These are phyloP conservation scores for Antheraea pernyi DNA, from an alignment of 1,140 invertebrate species.

Conservation along the genomic window DNA sequence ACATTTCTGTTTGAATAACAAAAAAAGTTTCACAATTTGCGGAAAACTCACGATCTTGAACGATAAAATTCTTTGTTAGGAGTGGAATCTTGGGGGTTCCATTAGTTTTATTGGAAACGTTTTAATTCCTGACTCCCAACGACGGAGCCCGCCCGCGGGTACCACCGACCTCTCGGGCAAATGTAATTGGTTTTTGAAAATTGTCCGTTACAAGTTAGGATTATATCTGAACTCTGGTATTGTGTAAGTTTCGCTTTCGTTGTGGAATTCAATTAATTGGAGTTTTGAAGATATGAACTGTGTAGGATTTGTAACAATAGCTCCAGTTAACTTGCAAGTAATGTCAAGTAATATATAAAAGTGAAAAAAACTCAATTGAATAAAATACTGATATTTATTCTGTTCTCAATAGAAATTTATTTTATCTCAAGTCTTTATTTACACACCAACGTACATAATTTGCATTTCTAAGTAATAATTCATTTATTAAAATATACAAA, in stretches of 20 bases:
- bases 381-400: too few species aligned
- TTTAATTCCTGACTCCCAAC: slow-evolving; percentile 17
- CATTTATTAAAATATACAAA: too few species aligned
- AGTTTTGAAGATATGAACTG: neutral
- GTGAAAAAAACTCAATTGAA: too few species aligned
- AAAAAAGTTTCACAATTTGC: slow-evolving; percentile 12
- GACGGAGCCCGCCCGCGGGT: neutral
- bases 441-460: too few species aligned
- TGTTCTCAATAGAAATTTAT: too few species aligned
- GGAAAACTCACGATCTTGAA: slow-evolving; percentile 10
- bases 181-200: slow-evolving; percentile 32
- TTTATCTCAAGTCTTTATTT: too few species aligned
- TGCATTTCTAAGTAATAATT: too few species aligned
- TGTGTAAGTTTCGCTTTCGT: neutral
- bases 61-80: slow-evolving; percentile 28
- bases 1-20: slow-evolving; percentile 3
- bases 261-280: slow-evolving; percentile 1
- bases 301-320: neutral
- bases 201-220: slow-evolving; percentile 6
- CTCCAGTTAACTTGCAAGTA: too few species aligned
- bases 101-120: slow-evolving; percentile 28
- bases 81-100: slow-evolving; percentile 22
- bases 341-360: too few species aligned
- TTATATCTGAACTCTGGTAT: neutral
- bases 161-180: slow-evolving; percentile 10